Conservation (phyloP, 2,888 invertebrate genomes). For the Siphlonurus alternatus region DNA sequence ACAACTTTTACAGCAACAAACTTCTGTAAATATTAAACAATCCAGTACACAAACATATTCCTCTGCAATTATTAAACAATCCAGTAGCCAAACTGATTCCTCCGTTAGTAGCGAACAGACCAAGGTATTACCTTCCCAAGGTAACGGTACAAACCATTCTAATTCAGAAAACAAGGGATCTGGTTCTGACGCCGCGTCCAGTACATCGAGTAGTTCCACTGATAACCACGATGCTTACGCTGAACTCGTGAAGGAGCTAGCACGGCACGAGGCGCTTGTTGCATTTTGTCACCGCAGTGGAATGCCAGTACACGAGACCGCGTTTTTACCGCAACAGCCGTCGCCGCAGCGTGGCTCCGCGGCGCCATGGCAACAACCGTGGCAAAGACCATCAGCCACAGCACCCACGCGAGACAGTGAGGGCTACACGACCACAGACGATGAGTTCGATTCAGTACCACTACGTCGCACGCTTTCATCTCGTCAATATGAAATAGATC, state of each 20-base stretch:
- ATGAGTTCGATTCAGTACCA: neutral
- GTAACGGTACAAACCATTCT: too few relatives aligned
- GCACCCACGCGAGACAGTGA: neutral
- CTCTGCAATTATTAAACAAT: too few relatives aligned
- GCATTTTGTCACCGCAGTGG: neutral
- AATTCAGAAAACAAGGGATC: too few relatives aligned
- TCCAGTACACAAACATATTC: too few relatives aligned
- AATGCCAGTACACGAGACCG: constrained; percentile 1
- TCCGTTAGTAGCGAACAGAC: too few relatives aligned
- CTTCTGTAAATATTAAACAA: too few relatives aligned
- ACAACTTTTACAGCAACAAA: too few relatives aligned
- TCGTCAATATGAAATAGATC: neutral
- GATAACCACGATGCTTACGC: neutral
- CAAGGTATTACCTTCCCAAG: too few relatives aligned
- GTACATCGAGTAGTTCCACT: neutral
- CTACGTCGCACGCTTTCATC: neutral
- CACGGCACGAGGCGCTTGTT: neutral
- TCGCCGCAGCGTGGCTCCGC: neutral
- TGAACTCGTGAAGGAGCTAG: neutral
- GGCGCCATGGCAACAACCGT: neutral
- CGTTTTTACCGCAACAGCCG: neutral
- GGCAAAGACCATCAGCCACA: neutral
- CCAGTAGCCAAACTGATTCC: too few relatives aligned
- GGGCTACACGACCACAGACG: neutral
- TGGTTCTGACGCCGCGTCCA: neutral